Evolutionary conservation across 2,797 vertebrate genomes (phyloP).

Genomic region (Enteromius anoplus): DNA sequence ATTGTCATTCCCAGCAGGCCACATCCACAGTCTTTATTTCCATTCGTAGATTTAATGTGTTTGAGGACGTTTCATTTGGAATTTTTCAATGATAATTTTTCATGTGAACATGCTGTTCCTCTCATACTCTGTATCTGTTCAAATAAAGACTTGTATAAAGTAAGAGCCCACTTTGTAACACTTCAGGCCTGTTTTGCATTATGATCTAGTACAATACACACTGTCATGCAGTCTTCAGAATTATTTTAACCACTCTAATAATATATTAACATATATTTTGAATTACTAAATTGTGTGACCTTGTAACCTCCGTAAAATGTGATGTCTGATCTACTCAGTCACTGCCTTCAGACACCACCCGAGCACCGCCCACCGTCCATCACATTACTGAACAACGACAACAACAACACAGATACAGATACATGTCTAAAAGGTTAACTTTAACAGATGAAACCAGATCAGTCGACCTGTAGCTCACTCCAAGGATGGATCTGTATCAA

Average conservation of each 20-base stretch:
- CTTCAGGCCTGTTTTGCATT: constrained; percentile 3
- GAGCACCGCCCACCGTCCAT: no score
- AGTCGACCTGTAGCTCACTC: no score
- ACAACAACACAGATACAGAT: no score
- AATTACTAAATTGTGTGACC: background rate
- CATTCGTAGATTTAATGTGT: background rate
- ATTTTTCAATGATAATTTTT: background rate
- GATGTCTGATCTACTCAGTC: no score
- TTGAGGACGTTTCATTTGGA: background rate
- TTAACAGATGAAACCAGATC: no score
- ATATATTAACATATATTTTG: background rate
- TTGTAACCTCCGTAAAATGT: no score
- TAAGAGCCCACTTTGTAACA: background rate
- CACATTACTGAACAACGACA: no score
- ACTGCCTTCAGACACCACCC: no score
- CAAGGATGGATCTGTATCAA: no score
- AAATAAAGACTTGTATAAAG: background rate
- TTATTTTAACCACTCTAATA: background rate
- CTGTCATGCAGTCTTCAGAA: background rate
- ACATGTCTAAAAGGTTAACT: no score
- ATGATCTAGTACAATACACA: background rate
- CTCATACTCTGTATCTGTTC: background rate
- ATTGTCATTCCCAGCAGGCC: background rate
- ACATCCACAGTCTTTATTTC: background rate
- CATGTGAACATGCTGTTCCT: background rate